These are phyloP conservation scores for Leuciscus idus DNA, from an alignment of 2,113 vertebrate species.

Conservation along the genomic window DNA sequence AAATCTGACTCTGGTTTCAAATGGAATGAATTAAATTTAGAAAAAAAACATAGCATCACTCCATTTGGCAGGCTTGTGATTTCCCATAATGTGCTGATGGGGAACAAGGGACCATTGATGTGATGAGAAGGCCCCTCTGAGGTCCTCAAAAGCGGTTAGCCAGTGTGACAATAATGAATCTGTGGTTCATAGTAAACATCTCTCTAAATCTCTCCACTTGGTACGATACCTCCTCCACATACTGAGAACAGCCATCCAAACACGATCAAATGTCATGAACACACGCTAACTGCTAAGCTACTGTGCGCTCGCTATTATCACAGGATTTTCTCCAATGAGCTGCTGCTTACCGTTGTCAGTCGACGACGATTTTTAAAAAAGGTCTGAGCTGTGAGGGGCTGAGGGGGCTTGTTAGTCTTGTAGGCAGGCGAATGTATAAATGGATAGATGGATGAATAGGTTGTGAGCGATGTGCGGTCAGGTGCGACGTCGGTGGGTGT, in stretches of 20 bases:
- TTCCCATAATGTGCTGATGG: constrained; percentile 2
- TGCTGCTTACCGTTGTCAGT: constrained; percentile 37
- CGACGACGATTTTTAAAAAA: constrained; percentile 1
- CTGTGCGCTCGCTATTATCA: not conserved
- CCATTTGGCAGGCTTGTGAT: not conserved
- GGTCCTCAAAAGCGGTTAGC: not conserved
- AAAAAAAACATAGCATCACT: not conserved
- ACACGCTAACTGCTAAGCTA: constrained; percentile 30
- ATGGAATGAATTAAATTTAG: not conserved
- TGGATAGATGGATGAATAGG: constrained; percentile 4
- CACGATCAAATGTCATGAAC: not conserved
- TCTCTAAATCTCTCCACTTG: not conserved
- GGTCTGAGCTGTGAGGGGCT: not conserved
- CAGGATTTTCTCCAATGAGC: not conserved
- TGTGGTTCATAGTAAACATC: not conserved
- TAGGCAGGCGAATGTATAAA: not conserved
- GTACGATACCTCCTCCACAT: not conserved
- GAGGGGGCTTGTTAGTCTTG: not conserved
- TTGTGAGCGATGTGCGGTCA: constrained; percentile 10
- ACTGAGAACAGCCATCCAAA: not conserved
- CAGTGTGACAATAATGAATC: not conserved
- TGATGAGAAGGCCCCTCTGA: constrained; percentile 17
- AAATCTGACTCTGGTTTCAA: not conserved
- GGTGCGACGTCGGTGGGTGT: not conserved
- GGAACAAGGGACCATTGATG: constrained; percentile 30